A percentile compares a stretch with the other conserved stretches of the same genome.
phyloP scores from a whole-genome alignment of 1,140 invertebrate genomes.

The Meloidogyne hapla region DNA sequence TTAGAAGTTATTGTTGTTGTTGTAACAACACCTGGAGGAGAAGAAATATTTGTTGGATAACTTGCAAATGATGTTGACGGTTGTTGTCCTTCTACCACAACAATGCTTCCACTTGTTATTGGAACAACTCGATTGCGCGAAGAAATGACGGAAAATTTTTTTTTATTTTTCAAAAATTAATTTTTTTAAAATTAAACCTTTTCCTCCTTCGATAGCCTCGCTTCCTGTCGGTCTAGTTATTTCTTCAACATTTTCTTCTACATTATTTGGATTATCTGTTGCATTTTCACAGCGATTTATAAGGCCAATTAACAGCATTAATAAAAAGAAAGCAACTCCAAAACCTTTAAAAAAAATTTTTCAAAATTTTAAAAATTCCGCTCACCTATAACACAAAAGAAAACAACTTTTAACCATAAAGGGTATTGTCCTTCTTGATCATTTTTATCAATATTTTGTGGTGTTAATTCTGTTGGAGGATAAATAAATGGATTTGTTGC shows the following conservation, averaged over 20 bases:
- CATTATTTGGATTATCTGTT: background rate
- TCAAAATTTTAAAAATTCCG: background rate
- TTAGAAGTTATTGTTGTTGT: too few relatives aligned
- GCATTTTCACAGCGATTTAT: background rate
- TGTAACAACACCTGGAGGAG: background rate
- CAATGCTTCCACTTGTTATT: background rate
- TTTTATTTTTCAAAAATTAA: background rate
- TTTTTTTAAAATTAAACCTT: background rate
- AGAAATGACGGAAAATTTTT: background rate
- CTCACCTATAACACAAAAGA: conserved; percentile 8
- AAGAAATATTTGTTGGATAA: background rate
- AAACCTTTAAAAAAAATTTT: background rate
- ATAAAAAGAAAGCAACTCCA: conserved; percentile 11
- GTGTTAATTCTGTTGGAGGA: background rate
- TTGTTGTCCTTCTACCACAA: background rate
- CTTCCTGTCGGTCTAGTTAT: background rate
- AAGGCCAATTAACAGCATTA: conserved; percentile 5
- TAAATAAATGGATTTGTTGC: background rate
- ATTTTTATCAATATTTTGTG: background rate
- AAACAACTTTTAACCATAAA: background rate
- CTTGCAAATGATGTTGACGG: background rate
- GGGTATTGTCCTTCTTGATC: background rate
- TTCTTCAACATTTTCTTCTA: background rate
- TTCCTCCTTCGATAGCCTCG: background rate
- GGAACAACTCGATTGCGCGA: background rate